Conservation (phyloP, 2,113 vertebrate species). For the Proteles cristata region DNA sequence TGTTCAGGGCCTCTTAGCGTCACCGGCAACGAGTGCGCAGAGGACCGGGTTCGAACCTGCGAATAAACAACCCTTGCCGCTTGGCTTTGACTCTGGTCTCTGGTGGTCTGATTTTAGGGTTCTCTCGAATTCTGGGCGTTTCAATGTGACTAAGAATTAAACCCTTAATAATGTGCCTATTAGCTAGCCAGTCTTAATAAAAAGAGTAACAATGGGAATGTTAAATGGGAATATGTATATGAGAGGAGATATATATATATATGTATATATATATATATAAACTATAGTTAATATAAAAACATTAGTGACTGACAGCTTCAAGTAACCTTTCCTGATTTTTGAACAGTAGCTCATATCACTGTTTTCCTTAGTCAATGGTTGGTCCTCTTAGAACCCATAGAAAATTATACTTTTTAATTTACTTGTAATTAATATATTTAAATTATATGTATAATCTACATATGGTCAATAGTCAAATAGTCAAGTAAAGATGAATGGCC, state of each 20-base stretch:
- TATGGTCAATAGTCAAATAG: conserved; percentile 41
- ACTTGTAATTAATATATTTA: not conserved
- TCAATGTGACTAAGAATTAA: not conserved
- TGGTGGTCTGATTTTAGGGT: too few species aligned
- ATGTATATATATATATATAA: too few species aligned
- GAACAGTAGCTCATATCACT: not conserved
- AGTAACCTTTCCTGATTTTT: not conserved
- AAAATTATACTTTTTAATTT: not conserved
- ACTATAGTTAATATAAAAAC: conserved; percentile 26
- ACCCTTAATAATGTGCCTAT: not conserved
- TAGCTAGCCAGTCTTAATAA: not conserved
- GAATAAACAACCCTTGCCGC: too few species aligned
- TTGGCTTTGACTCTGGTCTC: too few species aligned
- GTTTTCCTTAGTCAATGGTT: not conserved
- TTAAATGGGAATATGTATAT: not conserved
- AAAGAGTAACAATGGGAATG: too few species aligned
- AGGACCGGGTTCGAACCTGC: too few species aligned
- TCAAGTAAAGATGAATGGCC: conserved; percentile 69
- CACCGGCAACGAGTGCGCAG: too few species aligned
- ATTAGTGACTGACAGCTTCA: not conserved
- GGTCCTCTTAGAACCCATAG: conserved; percentile 16
- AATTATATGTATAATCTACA: conserved; percentile 14
- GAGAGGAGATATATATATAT: not conserved
- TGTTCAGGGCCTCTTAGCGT: too few species aligned
- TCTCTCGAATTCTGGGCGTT: too few species aligned